Evolutionary conservation across 2,888 invertebrate genomes (phyloP).

Genomic region (Heteromurus nitidus): DNA sequence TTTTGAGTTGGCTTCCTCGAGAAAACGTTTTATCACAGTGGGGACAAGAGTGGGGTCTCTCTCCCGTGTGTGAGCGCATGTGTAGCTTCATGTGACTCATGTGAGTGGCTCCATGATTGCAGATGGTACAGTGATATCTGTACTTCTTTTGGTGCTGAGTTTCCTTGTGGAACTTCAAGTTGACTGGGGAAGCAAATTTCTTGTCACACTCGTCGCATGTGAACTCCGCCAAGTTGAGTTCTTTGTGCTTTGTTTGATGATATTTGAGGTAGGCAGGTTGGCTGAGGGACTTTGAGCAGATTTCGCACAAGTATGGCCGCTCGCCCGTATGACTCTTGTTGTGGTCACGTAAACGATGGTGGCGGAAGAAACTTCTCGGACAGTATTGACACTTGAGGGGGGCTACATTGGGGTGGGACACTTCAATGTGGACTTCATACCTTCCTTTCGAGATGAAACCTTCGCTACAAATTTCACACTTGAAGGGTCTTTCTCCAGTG

Average conservation of each 20-base stretch:
- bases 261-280: slow-evolving; percentile 66
- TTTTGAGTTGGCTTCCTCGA: slow-evolving; percentile 47
- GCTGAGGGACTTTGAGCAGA: slow-evolving; percentile 62
- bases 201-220: slow-evolving; percentile 66
- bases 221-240: slow-evolving; percentile 53
- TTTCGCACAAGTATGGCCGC: slow-evolving; percentile 64
- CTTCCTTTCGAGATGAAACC: slow-evolving; percentile 49
- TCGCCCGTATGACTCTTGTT: slow-evolving; percentile 62
- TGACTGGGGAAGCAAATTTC: slow-evolving; percentile 63
- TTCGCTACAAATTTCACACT: slow-evolving; percentile 47
- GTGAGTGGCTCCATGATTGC: slow-evolving; percentile 54
- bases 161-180: slow-evolving; percentile 56
- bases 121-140: slow-evolving; percentile 56
- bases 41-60: slow-evolving; percentile 42
- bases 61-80: slow-evolving; percentile 48
- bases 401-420: slow-evolving; percentile 30
- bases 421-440: slow-evolving; percentile 52
- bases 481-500: slow-evolving; percentile 55
- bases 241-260: slow-evolving; percentile 64
- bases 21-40: slow-evolving; percentile 52
- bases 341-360: slow-evolving; percentile 53
- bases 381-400: slow-evolving; percentile 61
- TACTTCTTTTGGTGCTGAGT: slow-evolving; percentile 65
- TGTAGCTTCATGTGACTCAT: slow-evolving; percentile 51
- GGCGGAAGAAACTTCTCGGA: slow-evolving; percentile 53